Base-by-base conservation (phyloP, 2,113 vertebrate genomes). In the Chionomys nivalis region DNA sequence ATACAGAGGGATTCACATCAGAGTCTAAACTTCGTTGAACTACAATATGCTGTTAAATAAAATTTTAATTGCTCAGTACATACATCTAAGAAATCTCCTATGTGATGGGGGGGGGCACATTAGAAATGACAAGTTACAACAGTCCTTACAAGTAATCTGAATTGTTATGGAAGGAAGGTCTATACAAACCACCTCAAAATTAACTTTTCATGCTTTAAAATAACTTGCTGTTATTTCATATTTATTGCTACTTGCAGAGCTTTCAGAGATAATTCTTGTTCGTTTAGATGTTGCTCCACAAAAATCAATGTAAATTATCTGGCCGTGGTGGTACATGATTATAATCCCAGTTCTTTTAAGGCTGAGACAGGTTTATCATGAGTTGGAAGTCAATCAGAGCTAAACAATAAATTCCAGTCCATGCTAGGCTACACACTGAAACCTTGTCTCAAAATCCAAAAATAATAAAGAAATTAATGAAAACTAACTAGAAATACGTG, bases 221-320 rank as follows among this genome's bases (percentile, higher is more conserved):
- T 96, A 36, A 78, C 33, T 95, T 94, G 61, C 19, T 91, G 1
- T 68, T 94, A 89, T 92, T 97, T 39, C 1, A 65, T 63, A 85
- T 83, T 83, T 94, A 12, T 82, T 79, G 31, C 5, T 94, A 1
- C 52, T 19, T 89, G 36, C 63, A 92, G 23, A 93, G 36, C 7
- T 92, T 91, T 95, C 24, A 68, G 76, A 96, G 93, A 26, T 61
- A 79, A 65, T 93, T 42, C 44, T 91, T 96, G 36, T 77, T 95
- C 13, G 93, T 81, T 87, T 79, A 89, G 66, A 79, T 79, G 78
- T 17, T 81, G 16, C 93, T 93, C 3, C 75, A 95, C 21, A 91
- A 95, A 24, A 87, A 85, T 79, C 42, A 90, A 95, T 94, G 39
- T 93, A 88, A 72, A 88, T 55, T 28, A 39, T 4, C 47, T 72